Evolutionary conservation across 2,888 invertebrate genomes (phyloP), one percentile per base, ranked within the genome.

Genomic region (Nomada flava): DNA sequence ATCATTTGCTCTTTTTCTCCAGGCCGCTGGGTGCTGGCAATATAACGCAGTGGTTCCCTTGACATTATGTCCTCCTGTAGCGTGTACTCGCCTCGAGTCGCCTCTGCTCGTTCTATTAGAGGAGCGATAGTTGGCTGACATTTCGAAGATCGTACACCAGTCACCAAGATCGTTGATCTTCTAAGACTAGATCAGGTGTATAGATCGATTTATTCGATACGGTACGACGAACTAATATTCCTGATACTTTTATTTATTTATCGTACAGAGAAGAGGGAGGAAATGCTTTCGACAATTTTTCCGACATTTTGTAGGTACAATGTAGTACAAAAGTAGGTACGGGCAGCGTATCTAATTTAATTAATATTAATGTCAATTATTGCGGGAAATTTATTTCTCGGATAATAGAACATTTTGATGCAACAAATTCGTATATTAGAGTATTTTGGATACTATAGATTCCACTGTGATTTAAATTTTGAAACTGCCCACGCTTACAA

Each of bases 11-110:
- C 52, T 78, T 83, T 88, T 76, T 85, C 76, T 77, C 55, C 55
- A 60, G 26, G n/a, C 26, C 36, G 42, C 13, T 65, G 53, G 36
- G 42, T 29, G 60, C 59, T n/a, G 26, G 13, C 42, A 81, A 82
- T 82, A 82, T 81, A 62, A 76, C 62, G 53, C 65, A 59, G 57
- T 63, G 69, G 75, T 88, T 85, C 79, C 88, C 88, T 88, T 88
- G 88, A 88, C 88, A 88, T 88, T 88, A 88, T 86, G 86, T 87
- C 86, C 71, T 64, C 76, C 76, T 71, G 76, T 77, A 63, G 55
- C 69, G 67, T 55, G 73, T 70, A 47, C 47, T 53, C 76, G 69
- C 26, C 79, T n/a, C 67, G 69, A 60, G 42, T 72, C 60, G 72
- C 68, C 75, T 80, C 76, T 79, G 81, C 75, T 72, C 77, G 63